A percentile compares a stretch with the other conserved stretches of the same genome.
Evolutionary conservation across 2,113 vertebrate genomes (phyloP).

Genomic region (Mandrillus leucophaeus): DNA sequence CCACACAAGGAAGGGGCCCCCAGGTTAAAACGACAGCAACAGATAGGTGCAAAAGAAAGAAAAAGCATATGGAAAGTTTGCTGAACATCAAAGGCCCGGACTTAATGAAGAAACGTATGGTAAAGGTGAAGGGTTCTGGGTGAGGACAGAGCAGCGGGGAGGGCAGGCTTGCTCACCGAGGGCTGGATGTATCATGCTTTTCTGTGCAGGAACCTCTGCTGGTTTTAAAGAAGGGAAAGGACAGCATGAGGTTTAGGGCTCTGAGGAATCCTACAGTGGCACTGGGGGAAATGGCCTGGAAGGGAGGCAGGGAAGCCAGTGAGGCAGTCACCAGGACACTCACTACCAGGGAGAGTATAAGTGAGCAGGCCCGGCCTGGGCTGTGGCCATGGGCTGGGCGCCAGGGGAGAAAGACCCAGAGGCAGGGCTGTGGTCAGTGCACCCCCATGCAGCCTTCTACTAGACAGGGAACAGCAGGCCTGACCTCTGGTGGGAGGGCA

Average conservation of each 20-base stretch:
- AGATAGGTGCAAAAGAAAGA: background rate
- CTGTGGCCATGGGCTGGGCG: background rate
- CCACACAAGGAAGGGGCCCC: rapidly evolving
- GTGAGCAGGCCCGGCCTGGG: background rate
- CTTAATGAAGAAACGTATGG: background rate
- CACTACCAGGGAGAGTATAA: background rate
- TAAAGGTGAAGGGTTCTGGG: background rate
- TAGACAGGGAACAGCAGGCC: background rate
- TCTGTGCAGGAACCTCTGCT: background rate
- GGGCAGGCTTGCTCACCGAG: background rate
- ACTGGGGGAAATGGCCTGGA: background rate
- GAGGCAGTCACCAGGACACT: background rate
- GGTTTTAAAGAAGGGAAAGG: background rate
- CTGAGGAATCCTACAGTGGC: background rate
- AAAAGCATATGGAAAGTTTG: background rate
- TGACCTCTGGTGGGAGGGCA: background rate
- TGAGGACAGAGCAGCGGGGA: background rate
- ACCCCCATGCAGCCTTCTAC: background rate
- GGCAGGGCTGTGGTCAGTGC: no score
- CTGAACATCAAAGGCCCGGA: background rate
- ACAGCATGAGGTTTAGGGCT: background rate
- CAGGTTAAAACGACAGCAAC: background rate
- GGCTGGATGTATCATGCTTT: rapidly evolving
- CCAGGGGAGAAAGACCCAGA: background rate
- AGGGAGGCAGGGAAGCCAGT: background rate